Conservation (phyloP, 2,113 vertebrate species). For the Excalfactoria chinensis region DNA sequence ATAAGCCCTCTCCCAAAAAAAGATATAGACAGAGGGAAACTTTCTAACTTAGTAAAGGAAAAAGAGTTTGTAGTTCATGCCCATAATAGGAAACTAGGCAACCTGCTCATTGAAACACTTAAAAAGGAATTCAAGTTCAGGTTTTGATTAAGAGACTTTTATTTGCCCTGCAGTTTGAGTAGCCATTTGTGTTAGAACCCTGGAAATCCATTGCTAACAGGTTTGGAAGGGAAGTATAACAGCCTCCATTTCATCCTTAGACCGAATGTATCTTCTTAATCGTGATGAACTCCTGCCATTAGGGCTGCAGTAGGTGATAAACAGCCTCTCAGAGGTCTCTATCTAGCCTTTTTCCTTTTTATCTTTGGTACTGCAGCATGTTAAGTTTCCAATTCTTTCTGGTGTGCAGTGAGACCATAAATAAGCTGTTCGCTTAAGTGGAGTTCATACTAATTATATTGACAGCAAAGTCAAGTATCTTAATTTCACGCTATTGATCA, state of each 20-base stretch:
- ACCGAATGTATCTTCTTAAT: slow-evolving; percentile 36
- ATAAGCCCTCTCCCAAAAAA: background rate
- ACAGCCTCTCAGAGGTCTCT: background rate
- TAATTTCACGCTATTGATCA: slow-evolving; percentile 43
- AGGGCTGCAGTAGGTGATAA: slow-evolving; percentile 17
- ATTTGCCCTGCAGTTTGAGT: background rate
- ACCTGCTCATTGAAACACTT: background rate
- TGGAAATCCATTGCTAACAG: background rate
- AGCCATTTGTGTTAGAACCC: background rate
- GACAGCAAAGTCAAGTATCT: slow-evolving; percentile 54
- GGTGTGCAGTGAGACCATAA: background rate
- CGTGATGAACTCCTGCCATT: background rate
- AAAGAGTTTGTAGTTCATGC: background rate
- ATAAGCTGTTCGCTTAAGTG: background rate
- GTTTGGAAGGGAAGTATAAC: slow-evolving; percentile 25
- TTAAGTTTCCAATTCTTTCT: background rate
- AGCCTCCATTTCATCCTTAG: slow-evolving; percentile 21
- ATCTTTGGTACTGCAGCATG: background rate
- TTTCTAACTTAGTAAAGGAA: background rate
- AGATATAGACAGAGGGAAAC: background rate
- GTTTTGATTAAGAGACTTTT: slow-evolving; percentile 17
- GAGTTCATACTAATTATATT: slow-evolving; percentile 47
- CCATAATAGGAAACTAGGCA: background rate
- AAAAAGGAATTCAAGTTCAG: background rate
- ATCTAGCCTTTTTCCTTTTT: background rate